phyloP scores from a whole-genome alignment of 1,140 invertebrate species.

The Linepithema humile region DNA sequence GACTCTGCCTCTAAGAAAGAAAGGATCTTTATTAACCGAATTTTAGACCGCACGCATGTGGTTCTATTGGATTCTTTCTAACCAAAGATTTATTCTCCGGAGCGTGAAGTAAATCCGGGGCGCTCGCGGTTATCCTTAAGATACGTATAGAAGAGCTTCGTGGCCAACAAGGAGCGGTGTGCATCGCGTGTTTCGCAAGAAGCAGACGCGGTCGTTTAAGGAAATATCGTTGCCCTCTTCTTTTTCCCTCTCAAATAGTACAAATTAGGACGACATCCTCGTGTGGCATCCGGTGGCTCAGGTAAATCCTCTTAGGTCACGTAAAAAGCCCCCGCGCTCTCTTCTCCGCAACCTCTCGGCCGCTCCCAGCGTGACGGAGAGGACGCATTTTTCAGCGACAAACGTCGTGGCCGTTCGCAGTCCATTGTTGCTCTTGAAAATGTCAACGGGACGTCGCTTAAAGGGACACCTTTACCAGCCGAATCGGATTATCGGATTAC shows the following conservation, averaged over 20 bases:
- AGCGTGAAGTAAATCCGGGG: constrained; percentile 4
- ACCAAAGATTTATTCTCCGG: constrained; percentile 8
- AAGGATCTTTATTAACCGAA: neutral
- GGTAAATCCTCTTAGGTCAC: constrained; percentile 79
- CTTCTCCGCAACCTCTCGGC: constrained; percentile 62
- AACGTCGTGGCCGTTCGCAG: constrained; percentile 75
- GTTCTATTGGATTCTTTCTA: constrained; percentile 1
- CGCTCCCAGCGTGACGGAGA: constrained; percentile 54
- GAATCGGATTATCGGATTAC: constrained; percentile 83
- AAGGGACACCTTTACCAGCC: constrained; percentile 74
- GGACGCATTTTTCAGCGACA: constrained; percentile 60
- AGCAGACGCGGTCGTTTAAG: constrained; percentile 54
- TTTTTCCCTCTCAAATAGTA: constrained; percentile 59
- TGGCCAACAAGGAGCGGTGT: constrained; percentile 21
- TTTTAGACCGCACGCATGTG: neutral
- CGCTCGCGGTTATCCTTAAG: constrained; percentile 14
- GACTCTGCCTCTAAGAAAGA: neutral
- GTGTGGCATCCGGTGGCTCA: constrained; percentile 74
- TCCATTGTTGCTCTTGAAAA: constrained; percentile 79
- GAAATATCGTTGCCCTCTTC: constrained; percentile 13
- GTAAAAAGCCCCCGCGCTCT: constrained; percentile 76
- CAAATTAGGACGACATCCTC: constrained; percentile 80
- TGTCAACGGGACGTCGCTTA: constrained; percentile 75
- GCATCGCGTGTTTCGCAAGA: constrained; percentile 51
- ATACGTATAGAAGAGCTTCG: neutral